Evolutionary conservation across 2,113 vertebrate species (phyloP), one percentile per base, ranked within the genome.

Genomic region (Odobenus rosmarus): DNA sequence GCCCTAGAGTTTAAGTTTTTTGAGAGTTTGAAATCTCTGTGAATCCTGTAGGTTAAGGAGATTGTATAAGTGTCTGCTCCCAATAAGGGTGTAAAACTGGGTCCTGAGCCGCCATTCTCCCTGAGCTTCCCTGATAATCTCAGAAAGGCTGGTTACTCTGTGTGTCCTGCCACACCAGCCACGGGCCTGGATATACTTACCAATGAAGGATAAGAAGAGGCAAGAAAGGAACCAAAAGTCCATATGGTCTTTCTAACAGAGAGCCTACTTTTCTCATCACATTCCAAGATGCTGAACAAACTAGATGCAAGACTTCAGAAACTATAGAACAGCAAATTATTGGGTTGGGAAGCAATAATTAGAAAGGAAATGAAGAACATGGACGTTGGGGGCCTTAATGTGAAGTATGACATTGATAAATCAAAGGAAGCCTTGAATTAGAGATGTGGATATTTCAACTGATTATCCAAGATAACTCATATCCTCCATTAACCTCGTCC

Each of bases 291-390:
- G 92, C 96, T 98, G 97, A 98, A 97, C 96, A 98, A 98, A 99
- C 97, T 97, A 74, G 97, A 99, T 98, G 69, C 93, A 97, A 96
- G 90, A 95, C 69, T 98, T 97, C 82, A 95, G 88, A 98, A 97
- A 95, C 97, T 42, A 49, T 83, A 2, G 67, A 98, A 98, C 87
- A 98, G 95, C 96, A 98, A 98, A 98, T 98, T 98, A 98, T 94
- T 79, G 93, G 97, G 97, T 90, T 92, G 91, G 87, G 77, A 97
- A 98, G 95, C 97, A 96, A 90, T 98, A 98, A 98, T 98, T 98
- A 99, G 98, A 98, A 98, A 98, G 98, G 98, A 99, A 99, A 99
- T 98, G 94, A 99, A 98, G 98, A 98, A 98, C 98, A 98, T 53
- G 97, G 92, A 98, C 88, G 94, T 92, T 98, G 96, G 95, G 96